A percentile compares a stretch with the other conserved stretches of the same genome.
These are phyloP conservation scores for Sminthurides aquaticus DNA, from an alignment of 2,888 invertebrate genomes.

Conservation along the genomic window DNA sequence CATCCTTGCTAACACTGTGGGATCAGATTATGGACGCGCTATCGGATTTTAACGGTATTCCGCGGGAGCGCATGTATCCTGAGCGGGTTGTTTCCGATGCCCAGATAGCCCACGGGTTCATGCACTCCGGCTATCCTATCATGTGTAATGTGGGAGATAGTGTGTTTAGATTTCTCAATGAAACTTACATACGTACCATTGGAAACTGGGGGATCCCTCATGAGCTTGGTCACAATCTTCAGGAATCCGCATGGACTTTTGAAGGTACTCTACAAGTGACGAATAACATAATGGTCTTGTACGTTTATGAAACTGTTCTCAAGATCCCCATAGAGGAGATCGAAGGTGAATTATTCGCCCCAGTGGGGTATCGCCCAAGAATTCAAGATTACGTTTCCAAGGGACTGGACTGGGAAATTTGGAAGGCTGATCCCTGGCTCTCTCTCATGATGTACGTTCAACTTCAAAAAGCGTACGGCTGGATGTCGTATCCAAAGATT, in stretches of 20 bases:
- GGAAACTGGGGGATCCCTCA: slow-evolving; percentile 19
- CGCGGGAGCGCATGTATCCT: neutral
- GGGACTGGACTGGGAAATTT: slow-evolving; percentile 9
- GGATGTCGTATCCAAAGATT: slow-evolving; percentile 11
- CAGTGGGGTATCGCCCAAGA: neutral
- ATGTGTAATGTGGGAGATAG: slow-evolving; percentile 2
- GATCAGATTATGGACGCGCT: too few species aligned
- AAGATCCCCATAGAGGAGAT: too few species aligned
- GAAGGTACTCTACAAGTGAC: slow-evolving; percentile 12
- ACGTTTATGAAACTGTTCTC: slow-evolving; percentile 6
- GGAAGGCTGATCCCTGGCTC: slow-evolving; percentile 9
- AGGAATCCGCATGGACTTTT: slow-evolving; percentile 19
- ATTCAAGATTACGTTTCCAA: neutral
- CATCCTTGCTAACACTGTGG: too few species aligned
- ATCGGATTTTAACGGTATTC: too few species aligned
- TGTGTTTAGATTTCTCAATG: neutral
- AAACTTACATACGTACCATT: neutral
- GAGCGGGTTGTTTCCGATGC: slow-evolving; percentile 14
- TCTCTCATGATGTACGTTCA: slow-evolving; percentile 15
- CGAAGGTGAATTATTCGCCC: too few species aligned
- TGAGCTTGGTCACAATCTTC: slow-evolving; percentile 23
- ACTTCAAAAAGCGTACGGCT: slow-evolving; percentile 20
- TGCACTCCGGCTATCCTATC: slow-evolving; percentile 23
- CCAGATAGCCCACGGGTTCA: slow-evolving; percentile 11
- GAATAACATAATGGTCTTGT: slow-evolving; percentile 13